These are phyloP conservation scores for Ahaetulla prasina DNA, from an alignment of 2,113 vertebrate genomes.

Conservation along the genomic window DNA sequence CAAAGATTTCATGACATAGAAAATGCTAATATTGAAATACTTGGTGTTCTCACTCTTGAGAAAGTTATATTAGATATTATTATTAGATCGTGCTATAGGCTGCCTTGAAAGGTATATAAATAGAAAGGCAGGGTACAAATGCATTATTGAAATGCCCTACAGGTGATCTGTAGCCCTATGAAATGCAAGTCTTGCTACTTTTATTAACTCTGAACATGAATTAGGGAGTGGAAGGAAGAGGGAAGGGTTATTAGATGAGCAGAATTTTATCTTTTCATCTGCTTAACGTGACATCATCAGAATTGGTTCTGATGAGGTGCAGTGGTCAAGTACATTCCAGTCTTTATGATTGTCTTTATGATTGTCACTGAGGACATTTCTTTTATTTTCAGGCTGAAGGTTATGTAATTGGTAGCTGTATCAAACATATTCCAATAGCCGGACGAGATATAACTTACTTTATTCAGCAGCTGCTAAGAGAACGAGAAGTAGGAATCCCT, in stretches of 20 bases:
- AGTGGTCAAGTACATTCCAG: neutral
- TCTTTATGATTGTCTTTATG: neutral
- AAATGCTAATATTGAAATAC: neutral
- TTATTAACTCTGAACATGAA: neutral
- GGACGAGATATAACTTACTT: slow-evolving; percentile 98
- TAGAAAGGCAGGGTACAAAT: neutral
- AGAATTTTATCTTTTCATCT: neutral
- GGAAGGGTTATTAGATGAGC: neutral
- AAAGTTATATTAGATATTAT: neutral
- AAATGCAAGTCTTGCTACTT: neutral
- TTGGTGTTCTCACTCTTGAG: neutral
- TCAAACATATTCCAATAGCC: slow-evolving; percentile 98
- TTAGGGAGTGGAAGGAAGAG: neutral
- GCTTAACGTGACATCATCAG: neutral
- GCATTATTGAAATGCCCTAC: neutral
- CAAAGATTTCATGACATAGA: neutral
- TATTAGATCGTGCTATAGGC: neutral
- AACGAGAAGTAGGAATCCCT: slow-evolving; percentile 96
- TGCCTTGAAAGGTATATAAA: neutral
- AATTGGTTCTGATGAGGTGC: neutral
- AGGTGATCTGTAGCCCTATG: neutral
- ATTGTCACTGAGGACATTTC: neutral
- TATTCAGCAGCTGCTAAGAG: slow-evolving; percentile 93
- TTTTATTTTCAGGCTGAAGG: slow-evolving; percentile 84
- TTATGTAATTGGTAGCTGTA: slow-evolving; percentile 98